These are phyloP conservation scores for Anoplius nigerrimus DNA, from an alignment of 2,888 invertebrate species.

Conservation along the genomic window DNA sequence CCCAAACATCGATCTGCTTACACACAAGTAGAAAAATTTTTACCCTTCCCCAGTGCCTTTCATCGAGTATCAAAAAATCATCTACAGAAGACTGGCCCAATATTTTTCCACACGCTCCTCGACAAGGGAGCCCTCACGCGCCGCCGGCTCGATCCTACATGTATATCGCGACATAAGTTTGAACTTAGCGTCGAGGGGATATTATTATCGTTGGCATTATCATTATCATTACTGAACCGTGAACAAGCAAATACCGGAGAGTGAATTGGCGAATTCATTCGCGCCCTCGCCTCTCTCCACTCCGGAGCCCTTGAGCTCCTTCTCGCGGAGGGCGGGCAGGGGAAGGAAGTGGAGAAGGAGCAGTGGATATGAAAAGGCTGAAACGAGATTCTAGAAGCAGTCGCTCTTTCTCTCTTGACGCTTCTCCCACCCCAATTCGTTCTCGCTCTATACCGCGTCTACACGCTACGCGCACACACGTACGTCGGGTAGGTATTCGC, in stretches of 20 bases:
- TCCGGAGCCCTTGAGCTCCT: slow-evolving; percentile 18
- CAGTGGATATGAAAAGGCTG: slow-evolving; percentile 35
- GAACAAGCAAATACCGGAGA: slow-evolving; percentile 44
- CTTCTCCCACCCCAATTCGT: too few species aligned
- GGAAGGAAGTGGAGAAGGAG: slow-evolving; percentile 16
- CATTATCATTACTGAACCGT: slow-evolving; percentile 57
- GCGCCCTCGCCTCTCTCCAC: slow-evolving; percentile 39
- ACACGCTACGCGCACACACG: slow-evolving; percentile 23
- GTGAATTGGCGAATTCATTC: slow-evolving; percentile 51
- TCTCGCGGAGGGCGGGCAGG: slow-evolving; percentile 14
- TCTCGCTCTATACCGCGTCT: slow-evolving; percentile 36
- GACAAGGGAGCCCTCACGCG: too few species aligned
- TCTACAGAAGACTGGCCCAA: too few species aligned
- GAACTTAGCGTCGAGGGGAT: slow-evolving; percentile 24
- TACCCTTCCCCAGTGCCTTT: too few species aligned
- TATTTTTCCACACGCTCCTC: too few species aligned
- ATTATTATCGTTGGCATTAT: slow-evolving; percentile 58
- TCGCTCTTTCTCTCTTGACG: slow-evolving; percentile 8
- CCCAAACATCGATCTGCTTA: too few species aligned
- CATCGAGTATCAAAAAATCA: too few species aligned
- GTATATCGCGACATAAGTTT: too few species aligned
- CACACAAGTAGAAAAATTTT: too few species aligned
- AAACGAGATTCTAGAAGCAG: slow-evolving; percentile 33
- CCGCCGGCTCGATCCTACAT: too few species aligned
- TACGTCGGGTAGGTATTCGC: slow-evolving; percentile 52